Evolutionary conservation across 2,888 invertebrate genomes (phyloP), one percentile per base, ranked within the genome.

Genomic region (Hypomecis atomaria): DNA sequence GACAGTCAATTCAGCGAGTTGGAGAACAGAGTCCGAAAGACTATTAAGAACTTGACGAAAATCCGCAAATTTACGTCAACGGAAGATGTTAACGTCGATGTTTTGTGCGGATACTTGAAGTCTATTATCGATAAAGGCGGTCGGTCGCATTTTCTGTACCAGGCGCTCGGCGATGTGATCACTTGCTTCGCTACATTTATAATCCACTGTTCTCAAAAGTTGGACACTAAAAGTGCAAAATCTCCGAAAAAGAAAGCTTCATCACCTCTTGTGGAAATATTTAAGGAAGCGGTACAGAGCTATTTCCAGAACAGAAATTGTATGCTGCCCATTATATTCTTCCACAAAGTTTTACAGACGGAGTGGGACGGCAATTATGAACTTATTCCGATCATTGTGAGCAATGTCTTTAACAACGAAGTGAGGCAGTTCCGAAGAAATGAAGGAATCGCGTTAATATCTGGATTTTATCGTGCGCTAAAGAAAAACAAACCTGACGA

Each of bases 1-100:
- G 96, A 96, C 70, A 94, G 92, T 62, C 94, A 96, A 78, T 95
- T 95, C 70, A 94, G 93, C 77, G 96, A 96, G 36, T 80, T 97
- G 36, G 94, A 95, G 75, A 93, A 92, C 62, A 94, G 95, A 78
- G 87, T 96, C 0, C 91, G 95, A 66, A 89, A 93, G 71, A 94
- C 94, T 44, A 88, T 96, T 34, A 95, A 94, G 73, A 94, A 90
- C 78, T 81, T 96, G 11, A 87, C 95, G 1, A 87, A 87, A 69
- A 82, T 95, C 0, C 94, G 94, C 70, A 95, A 95, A 73, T 96
- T 96, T 75, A 87, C 89, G 0, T 88, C 94, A 34, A 87, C 87
- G 0, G 93, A 94, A 23, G 94, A 91, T 53, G 94, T 96, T 9
- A 92, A 93, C 34, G 85, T 93, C 13, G 87, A 90, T 36, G 80